Evolutionary conservation across 1,140 invertebrate genomes (phyloP).

Genomic region (Cydia fagiglandana): DNA sequence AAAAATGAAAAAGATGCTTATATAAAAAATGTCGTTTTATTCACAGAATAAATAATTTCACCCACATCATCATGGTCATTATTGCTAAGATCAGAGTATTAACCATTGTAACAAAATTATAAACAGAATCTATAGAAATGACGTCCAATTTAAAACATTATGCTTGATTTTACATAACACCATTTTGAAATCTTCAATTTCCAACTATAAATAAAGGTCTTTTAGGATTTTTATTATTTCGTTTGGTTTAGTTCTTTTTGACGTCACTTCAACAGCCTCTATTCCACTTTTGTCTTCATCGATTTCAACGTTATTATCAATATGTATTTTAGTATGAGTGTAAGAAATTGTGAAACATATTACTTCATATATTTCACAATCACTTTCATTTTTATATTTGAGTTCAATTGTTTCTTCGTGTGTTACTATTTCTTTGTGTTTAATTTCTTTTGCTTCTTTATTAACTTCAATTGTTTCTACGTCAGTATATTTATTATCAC

Average conservation of each 20-base stretch:
- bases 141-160: background rate
- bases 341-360: background rate
- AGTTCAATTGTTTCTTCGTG: background rate
- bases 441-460: background rate
- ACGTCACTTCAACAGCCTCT: background rate
- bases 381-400: background rate
- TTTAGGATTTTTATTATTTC: background rate
- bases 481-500: background rate
- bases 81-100: conserved; percentile 41
- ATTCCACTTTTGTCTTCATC: background rate
- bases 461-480: background rate
- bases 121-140: background rate
- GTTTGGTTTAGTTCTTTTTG: background rate
- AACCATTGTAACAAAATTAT: background rate
- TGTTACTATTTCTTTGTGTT: background rate
- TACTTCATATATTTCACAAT: background rate
- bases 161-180: background rate
- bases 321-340: background rate
- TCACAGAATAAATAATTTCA: conserved; percentile 73
- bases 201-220: too few relatives aligned
- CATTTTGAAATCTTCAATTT: background rate
- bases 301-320: background rate
- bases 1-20: conserved; percentile 15
- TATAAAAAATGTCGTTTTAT: conserved; percentile 55
- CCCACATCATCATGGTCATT: conserved; percentile 41